Evolutionary conservation across 2,797 vertebrate genomes (phyloP), one percentile per base, ranked within the genome.

Genomic region (Choloepus didactylus): DNA sequence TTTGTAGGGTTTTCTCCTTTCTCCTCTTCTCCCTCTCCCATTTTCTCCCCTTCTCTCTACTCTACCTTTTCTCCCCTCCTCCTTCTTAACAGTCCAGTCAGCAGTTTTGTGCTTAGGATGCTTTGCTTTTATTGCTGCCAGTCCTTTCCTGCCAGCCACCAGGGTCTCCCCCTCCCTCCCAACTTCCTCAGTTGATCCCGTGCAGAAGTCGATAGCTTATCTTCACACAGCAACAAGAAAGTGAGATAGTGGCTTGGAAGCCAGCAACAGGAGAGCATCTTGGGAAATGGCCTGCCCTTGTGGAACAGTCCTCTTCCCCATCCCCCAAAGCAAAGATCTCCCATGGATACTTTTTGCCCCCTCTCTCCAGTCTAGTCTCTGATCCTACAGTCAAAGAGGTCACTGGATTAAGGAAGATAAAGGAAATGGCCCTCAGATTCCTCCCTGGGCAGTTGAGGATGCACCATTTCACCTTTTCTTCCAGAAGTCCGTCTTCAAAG

Each of bases 151-250:
- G 95, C 80, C 9, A 0, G 88, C 86, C 1, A 1, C 66, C 90
- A 49, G 79, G 44, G 27, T 76, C 92, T 44, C 49, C 35, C 31
- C 66, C 56, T 18, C 66, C 79, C 66, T 64, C 54, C 88, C 3
- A 15, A 88, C 89, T 97, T 96, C 97, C 97, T 95, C 35, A n/a
- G 86, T 31, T 88, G 95, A 96, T 87, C 49, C 59, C 89, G 88
- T 95, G 95, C 83, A 91, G 95, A 83, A 94, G 80, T 92, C 0
- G 72, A 96, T 96, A 95, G 59, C 91, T 97, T 97, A 97, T 97
- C 96, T 94, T 67, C 27, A 38, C 0, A 2, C 25, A 94, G 92
- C 96, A 92, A 87, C 27, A 89, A 69, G 89, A 95, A 87, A 80
- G 72, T 16, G 44, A 96, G 97, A 96, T 93, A 96, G 95, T 44